Evolutionary conservation across 1,140 invertebrate genomes (phyloP).

Genomic region (Bombus difficillimus): DNA sequence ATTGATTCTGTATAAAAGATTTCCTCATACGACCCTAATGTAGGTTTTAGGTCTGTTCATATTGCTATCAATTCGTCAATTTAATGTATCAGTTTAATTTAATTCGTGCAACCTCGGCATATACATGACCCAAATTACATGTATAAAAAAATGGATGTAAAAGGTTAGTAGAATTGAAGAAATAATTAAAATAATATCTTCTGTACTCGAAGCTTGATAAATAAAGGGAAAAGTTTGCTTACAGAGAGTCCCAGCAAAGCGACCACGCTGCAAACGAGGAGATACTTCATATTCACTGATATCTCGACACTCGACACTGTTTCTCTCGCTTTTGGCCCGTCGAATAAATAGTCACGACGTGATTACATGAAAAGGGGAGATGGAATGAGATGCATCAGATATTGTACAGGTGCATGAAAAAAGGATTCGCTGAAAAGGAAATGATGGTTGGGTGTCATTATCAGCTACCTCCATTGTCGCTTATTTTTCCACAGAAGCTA

Average conservation of each 20-base stretch:
- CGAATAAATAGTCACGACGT: conserved; percentile 22
- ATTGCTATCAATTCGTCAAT: too few species aligned
- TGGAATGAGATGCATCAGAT: neutral
- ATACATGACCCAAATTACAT: neutral
- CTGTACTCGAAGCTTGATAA: neutral
- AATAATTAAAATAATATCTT: neutral
- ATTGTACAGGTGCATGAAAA: neutral
- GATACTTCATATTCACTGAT: conserved; percentile 23
- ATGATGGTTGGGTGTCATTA: neutral
- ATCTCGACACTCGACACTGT: neutral
- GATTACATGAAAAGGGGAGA: neutral
- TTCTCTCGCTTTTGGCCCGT: neutral
- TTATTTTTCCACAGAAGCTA: neutral
- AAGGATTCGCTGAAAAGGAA: neutral
- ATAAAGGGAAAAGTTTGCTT: neutral
- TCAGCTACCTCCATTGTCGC: neutral
- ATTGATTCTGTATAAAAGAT: neutral
- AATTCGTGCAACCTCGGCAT: neutral
- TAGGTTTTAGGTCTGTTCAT: too few species aligned
- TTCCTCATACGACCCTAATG: neutral
- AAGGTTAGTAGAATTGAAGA: neutral
- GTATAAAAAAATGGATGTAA: neutral
- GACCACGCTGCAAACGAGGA: neutral
- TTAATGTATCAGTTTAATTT: neutral
- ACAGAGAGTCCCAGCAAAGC: conserved; percentile 11